Percentiles rank a stretch among this genome's conserved stretches.
Conservation (phyloP, 1,140 invertebrate genomes). For the Saccostrea echinata region DNA sequence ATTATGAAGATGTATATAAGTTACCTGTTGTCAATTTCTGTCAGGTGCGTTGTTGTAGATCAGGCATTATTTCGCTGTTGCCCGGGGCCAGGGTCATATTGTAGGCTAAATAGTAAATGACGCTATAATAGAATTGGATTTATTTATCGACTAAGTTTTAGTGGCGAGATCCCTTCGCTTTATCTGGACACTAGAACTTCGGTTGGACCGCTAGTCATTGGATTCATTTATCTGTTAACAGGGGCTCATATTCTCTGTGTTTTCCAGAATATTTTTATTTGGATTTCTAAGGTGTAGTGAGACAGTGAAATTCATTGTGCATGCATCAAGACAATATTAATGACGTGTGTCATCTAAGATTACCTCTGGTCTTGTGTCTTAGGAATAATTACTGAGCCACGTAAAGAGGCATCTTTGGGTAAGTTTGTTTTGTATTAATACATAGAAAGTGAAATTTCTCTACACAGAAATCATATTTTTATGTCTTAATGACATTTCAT, state of each 20-base stretch:
- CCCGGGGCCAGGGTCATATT: conserved; percentile 13
- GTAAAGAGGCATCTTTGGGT: not conserved
- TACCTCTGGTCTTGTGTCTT: not conserved
- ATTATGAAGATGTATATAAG: conserved; percentile 1
- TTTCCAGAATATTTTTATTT: too few relatives aligned
- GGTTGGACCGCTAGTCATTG: too few relatives aligned
- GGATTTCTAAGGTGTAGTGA: too few relatives aligned
- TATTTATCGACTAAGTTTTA: not conserved
- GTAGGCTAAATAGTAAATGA: not conserved
- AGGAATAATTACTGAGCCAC: not conserved
- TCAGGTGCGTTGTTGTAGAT: not conserved
- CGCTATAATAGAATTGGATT: conserved; percentile 24
- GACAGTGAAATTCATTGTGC: too few relatives aligned
- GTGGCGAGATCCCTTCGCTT: not conserved
- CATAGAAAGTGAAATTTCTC: too few relatives aligned
- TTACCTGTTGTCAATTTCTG: not conserved
- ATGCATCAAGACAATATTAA: not conserved
- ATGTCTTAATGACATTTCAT: too few relatives aligned
- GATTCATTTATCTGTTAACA: too few relatives aligned
- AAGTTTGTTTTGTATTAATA: not conserved
- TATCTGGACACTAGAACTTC: not conserved
- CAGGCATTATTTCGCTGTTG: conserved; percentile 16
- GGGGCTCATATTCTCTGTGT: too few relatives aligned
- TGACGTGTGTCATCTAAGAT: not conserved
- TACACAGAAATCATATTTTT: too few relatives aligned